Evolutionary conservation across 2,888 invertebrate genomes (phyloP), one percentile per base, ranked within the genome.

Genomic region (Corythucha ciliata): DNA sequence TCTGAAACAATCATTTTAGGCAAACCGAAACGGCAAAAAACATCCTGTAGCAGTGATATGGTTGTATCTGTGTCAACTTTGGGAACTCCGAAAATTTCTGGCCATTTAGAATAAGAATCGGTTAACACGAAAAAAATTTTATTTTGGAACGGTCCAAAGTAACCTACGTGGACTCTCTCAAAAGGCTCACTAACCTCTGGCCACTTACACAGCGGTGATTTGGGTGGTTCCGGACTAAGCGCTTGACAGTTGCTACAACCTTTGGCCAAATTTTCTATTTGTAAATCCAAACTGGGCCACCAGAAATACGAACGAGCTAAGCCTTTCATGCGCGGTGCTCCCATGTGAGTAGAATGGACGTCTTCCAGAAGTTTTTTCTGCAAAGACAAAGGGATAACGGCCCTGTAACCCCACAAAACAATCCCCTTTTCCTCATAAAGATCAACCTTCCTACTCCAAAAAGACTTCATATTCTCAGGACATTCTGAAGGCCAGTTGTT

Each of bases 261-360:
- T 51, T 60, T 64, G 6, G 45, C 37, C 7, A 54, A 16, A 1
- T 52, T 39, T 53, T 62, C 60, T 27, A 64, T 63, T 25, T 62
- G 49, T 25, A 44, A 25, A 48, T 61, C 59, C n/a, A 63, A 46
- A 8, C 40, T 41, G 10, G 61, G 61, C 60, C 60, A 63, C 57
- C 56, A 63, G 29, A 62, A 50, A 47, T 62, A 60, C 10, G 50
- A 40, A 20, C 61, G 48, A 10, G 60, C 61, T 22, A 61, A 39
- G 10, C 39, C 18, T 52, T 63, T 63, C 46, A 59, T 62, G 54
- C 61, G 61, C 8, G 58, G 49, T 7, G 62, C 55, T 6, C 62
- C 63, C 44, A 61, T 33, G 46, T 63, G 62, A 20, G 54, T 47
- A 14, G 33, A 22, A 57, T 63, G 61, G 16, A 63, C 40, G 44